Base-by-base conservation (phyloP, 2,113 vertebrate genomes). In the Xenopus borealis region DNA sequence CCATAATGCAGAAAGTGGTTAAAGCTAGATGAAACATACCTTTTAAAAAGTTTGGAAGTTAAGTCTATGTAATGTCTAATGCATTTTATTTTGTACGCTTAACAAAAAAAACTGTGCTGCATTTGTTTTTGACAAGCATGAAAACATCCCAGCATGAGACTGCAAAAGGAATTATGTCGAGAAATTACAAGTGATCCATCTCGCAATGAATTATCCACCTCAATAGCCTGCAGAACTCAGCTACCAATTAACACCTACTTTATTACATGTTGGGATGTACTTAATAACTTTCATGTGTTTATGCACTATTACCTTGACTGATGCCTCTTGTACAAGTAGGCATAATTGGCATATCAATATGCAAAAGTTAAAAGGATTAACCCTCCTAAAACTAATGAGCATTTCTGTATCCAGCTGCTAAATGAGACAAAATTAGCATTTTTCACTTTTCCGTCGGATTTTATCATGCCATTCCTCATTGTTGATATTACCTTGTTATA, bases 291-390 rank as follows among this genome's bases (percentile, higher is more conserved):
- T 91, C 90, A 90, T 91, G 91, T 94, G 93, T 97, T 95, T 97
- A 95, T 96, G 94, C 94, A 94, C 94, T 95, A 95, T 98, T 96
- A 96, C 95, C 95, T 95, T 98, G 96, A 98, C 93, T 93, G 94
- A 96, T 95, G 95, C 92, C 94, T 94, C 88, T 93, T 94, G 93
- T 91, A 92, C 94, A 91, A 94, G 96, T 94, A 96, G 89, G 94
- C 93, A 93, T 96, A 96, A 97, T 96, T 96, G 94, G 94, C 94
- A 96, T 95, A 95, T 98, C 94, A 96, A 95, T 95, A 97, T 97
- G 95, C 94, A 96, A 94, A 95, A 95, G 93, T 93, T 95, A 96
- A 96, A 98, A 94, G 94, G 93, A 97, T 97, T 96, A 97, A 96
- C 95, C 94, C 94, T 95, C 94, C 95, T 95, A 95, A 94, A 95